phyloP scores from a whole-genome alignment of 2,113 vertebrate genomes.

The Zapornia atra region DNA sequence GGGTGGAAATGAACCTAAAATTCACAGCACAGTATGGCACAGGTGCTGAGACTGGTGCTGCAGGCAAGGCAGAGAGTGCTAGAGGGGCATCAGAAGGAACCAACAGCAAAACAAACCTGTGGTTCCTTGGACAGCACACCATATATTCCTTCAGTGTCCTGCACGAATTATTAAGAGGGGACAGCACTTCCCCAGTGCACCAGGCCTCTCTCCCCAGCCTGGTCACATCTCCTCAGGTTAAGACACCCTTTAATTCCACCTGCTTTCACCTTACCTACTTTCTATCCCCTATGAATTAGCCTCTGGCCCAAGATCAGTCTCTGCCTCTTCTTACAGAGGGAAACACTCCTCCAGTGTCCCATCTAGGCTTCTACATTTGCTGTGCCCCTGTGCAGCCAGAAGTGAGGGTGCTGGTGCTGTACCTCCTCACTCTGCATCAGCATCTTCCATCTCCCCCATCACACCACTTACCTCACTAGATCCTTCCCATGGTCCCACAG shows the following conservation, averaged over 20 bases:
- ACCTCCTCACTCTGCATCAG: neutral
- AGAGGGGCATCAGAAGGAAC: neutral
- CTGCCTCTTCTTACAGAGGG: neutral
- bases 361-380: neutral
- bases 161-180: neutral
- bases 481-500: neutral
- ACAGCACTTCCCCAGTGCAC: neutral
- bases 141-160: rapidly evolving
- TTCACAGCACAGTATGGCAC: neutral
- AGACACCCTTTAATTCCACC: neutral
- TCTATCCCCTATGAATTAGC: neutral
- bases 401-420: neutral
- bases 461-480: neutral
- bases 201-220: neutral
- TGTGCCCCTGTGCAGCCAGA: neutral
- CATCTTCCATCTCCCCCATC: neutral
- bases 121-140: neutral
- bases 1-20: neutral
- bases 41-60: neutral
- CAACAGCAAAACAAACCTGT: neutral
- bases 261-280: neutral
- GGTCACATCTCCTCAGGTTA: neutral
- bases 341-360: neutral
- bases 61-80: neutral
- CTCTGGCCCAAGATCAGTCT: neutral